phyloP scores from a whole-genome alignment of 2,113 vertebrate genomes.

The Coryphaenoides rupestris region DNA sequence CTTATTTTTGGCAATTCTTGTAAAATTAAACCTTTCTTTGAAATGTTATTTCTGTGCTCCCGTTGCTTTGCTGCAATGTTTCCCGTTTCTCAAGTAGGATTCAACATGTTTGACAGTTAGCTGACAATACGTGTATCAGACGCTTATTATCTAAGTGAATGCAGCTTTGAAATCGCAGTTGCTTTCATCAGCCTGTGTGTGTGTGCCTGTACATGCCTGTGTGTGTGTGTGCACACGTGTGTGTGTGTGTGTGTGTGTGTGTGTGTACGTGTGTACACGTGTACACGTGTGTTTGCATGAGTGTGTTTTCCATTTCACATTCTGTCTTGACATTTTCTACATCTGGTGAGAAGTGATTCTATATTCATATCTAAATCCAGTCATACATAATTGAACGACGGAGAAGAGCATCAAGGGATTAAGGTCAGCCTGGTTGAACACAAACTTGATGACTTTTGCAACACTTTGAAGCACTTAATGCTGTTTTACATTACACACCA shows the following conservation, averaged over 20 bases:
- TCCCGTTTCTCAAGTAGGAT: too few species aligned
- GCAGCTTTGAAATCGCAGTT: too few species aligned
- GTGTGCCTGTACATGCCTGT: background rate
- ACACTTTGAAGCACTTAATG: constrained; percentile 36
- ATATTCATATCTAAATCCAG: constrained; percentile 44
- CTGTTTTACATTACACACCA: constrained; percentile 49
- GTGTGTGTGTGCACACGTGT: background rate
- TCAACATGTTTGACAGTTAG: too few species aligned
- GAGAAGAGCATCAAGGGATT: constrained; percentile 9
- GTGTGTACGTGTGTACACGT: background rate
- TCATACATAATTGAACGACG: constrained; percentile 49
- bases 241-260: background rate
- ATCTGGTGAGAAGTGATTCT: constrained; percentile 22
- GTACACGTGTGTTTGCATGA: background rate
- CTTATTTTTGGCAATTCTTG: too few species aligned
- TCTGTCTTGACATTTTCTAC: constrained; percentile 11
- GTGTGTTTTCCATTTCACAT: constrained; percentile 7
- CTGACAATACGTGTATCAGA: too few species aligned
- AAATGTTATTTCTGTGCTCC: too few species aligned
- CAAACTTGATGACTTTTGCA: constrained; percentile 61
- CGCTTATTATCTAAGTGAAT: too few species aligned
- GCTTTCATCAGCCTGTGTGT: too few species aligned
- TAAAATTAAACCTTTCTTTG: too few species aligned
- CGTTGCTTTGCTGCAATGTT: too few species aligned
- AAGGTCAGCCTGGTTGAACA: constrained; percentile 38